These are phyloP conservation scores for Drosophila anomalata DNA, from an alignment of 2,888 invertebrate genomes.

Conservation along the genomic window DNA sequence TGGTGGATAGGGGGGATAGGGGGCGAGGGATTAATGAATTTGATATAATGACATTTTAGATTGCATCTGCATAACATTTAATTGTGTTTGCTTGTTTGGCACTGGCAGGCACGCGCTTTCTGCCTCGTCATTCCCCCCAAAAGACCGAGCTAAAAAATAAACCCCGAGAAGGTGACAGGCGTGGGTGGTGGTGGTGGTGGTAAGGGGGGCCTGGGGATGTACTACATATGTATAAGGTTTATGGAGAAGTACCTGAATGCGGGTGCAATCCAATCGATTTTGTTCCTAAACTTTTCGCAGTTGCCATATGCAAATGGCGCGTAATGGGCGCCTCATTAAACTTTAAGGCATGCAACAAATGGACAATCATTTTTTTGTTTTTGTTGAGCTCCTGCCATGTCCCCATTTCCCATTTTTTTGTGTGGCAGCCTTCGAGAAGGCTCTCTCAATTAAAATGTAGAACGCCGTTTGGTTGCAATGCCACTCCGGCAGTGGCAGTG, in stretches of 20 bases:
- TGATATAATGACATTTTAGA: conserved; percentile 82
- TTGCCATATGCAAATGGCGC: conserved; percentile 63
- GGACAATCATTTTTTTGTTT: conserved; percentile 47
- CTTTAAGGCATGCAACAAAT: conserved; percentile 54
- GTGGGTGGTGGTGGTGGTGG: neutral
- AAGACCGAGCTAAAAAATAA: conserved; percentile 48
- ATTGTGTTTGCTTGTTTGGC: conserved; percentile 77
- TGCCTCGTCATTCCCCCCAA: conserved; percentile 72
- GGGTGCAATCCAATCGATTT: conserved; percentile 41
- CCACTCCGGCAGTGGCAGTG: conserved; percentile 25
- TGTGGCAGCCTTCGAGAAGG: conserved; percentile 8
- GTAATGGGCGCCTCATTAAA: conserved; percentile 60
- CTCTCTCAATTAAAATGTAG: conserved; percentile 65
- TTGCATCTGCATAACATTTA: conserved; percentile 82
- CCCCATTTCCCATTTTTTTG: conserved; percentile 25
- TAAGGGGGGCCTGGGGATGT: too few species aligned
- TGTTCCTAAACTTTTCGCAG: conserved; percentile 39
- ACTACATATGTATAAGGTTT: too few species aligned
- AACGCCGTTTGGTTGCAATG: conserved; percentile 44
- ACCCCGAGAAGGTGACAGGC: neutral
- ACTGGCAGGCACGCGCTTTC: conserved; percentile 70
- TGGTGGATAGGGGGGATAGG: neutral
- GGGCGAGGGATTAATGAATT: conserved; percentile 78
- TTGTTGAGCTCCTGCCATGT: conserved; percentile 6
- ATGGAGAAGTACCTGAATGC: conserved; percentile 11